phyloP scores from a whole-genome alignment of 2,113 vertebrate genomes.

The Myodes glareolus region DNA sequence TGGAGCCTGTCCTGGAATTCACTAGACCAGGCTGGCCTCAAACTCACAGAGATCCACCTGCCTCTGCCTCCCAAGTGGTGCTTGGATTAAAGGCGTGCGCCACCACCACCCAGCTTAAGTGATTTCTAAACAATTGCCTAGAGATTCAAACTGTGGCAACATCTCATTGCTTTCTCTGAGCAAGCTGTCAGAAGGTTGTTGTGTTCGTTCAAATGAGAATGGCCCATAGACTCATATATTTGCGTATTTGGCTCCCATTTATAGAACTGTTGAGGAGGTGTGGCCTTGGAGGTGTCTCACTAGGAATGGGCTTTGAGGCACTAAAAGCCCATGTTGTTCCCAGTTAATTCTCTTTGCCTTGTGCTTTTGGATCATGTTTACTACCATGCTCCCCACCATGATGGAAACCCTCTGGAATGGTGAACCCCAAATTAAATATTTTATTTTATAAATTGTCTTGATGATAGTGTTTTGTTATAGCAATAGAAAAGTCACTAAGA shows the following conservation, averaged over 20 bases:
- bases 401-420: background rate
- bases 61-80: no score
- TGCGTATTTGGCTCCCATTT: background rate
- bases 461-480: background rate
- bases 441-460: background rate
- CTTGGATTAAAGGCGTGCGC: no score
- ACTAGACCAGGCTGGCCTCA: no score
- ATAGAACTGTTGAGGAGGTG: background rate
- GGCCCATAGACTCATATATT: background rate
- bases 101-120: background rate
- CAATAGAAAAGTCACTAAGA: background rate
- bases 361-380: background rate
- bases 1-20: no score
- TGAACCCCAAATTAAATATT: background rate
- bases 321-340: background rate
- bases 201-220: background rate
- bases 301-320: background rate
- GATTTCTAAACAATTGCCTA: background rate
- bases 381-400: background rate
- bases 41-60: no score
- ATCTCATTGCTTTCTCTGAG: conserved; percentile 20
- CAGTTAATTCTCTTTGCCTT: background rate
- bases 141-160: background rate
- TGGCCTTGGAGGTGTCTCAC: background rate
- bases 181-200: background rate